Percentiles rank a stretch among this genome's conserved stretches.
Evolutionary conservation across 2,888 invertebrate species (phyloP).

Genomic region (Drosophila atripex): DNA sequence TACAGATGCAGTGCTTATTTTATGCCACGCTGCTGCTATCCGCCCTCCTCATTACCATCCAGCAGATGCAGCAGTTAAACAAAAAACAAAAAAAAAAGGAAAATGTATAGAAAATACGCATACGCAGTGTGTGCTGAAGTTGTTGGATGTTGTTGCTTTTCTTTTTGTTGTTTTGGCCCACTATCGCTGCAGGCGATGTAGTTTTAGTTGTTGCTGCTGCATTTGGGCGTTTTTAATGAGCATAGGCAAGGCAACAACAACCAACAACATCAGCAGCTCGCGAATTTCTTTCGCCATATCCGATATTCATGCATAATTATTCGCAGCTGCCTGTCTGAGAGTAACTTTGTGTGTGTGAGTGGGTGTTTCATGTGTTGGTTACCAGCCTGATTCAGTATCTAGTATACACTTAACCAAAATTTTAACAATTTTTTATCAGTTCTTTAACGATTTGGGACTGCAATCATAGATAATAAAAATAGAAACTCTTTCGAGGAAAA

Average conservation of each 20-base stretch:
- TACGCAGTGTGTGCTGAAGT: conserved; percentile 62
- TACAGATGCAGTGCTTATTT: conserved; percentile 34
- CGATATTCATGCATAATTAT: conserved; percentile 74
- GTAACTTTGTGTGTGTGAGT: conserved; percentile 7
- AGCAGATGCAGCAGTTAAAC: conserved; percentile 11
- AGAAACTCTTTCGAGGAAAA: too few species aligned
- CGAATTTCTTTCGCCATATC: conserved; percentile 35
- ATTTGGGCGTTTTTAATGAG: conserved; percentile 49
- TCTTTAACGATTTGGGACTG: too few species aligned
- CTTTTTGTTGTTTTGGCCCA: conserved; percentile 4
- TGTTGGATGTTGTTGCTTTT: conserved; percentile 26
- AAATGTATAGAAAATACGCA: conserved; percentile 66
- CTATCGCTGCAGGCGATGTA: conserved; percentile 23
- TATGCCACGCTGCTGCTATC: conserved; percentile 1
- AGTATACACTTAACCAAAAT: background rate
- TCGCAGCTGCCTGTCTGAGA: conserved; percentile 33
- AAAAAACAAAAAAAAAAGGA: conserved; percentile 7
- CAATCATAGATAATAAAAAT: too few species aligned
- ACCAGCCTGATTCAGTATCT: conserved; percentile 4
- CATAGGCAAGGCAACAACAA: conserved; percentile 19
- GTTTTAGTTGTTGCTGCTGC: conserved; percentile 30
- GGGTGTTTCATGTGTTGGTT: conserved; percentile 13
- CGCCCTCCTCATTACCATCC: conserved; percentile 23
- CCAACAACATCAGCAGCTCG: conserved; percentile 31
- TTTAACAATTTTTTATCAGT: too few species aligned